Evolutionary conservation across 2,797 vertebrate species (phyloP), one percentile per base, ranked within the genome.

Genomic region (Acomys russatus): DNA sequence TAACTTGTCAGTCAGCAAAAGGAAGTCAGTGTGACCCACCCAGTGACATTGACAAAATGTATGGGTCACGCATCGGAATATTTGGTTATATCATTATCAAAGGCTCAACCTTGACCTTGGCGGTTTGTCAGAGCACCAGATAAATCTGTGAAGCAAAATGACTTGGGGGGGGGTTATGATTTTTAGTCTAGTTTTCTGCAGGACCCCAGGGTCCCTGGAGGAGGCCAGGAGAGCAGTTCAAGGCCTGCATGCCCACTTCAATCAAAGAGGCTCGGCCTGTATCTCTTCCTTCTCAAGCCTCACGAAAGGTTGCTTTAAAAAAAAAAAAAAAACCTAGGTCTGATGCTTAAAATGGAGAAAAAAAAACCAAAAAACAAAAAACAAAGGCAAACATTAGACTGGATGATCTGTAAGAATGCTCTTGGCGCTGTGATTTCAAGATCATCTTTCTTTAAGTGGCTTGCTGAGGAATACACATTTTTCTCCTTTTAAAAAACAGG

Each of bases 401-500:
- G 73, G 17, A 38, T 92, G 38, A 61, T 79, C 73, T 83, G 0
- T 71, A 56, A 85, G 92, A 56, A 51, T 8, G 49, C 38, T 78
- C 44, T 44, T 14, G 68, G 61, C 12, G 11, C 38, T 78, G 35
- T 22, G 71, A 74, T 88, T 76, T 86, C 79, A 85, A 94, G 78
- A 49, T 90, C 38, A 9, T 8, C 59, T 61, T 61, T 33, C 66
- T 94, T 83, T 82, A 56, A 80, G 84, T 79, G 17, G 38, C 88
- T 86, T 68, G 84, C n/a, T 33, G 64, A 74, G 61, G 71, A 79
- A 95, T 96, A 96, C 66, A 85, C 2, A 83, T 91, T 56, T 56
- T 93, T 18, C 28, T 91, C 70, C 88, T 66, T 92, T 94, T 79
- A 78, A 96, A 96, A 59, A 90, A 63, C 76, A 80, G 90, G 64